phyloP scores from a whole-genome alignment of 2,113 vertebrate species.

The Octodon degus region DNA sequence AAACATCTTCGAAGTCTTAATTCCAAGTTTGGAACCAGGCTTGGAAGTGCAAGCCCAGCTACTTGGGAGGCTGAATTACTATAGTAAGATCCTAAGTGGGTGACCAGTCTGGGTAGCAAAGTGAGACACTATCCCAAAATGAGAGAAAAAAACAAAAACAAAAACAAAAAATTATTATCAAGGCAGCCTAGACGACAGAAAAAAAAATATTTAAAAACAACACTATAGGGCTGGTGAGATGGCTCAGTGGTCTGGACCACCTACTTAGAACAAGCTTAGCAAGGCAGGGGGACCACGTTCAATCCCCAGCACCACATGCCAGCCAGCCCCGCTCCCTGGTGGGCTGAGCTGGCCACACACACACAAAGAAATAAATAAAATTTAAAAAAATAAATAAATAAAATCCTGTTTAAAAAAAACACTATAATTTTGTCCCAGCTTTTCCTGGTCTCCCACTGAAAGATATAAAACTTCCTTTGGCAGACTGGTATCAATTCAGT shows the following conservation, averaged over 20 bases:
- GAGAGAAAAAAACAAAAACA: not conserved
- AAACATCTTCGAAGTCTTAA: conserved; percentile 3
- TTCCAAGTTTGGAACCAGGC: not conserved
- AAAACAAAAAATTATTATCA: not conserved
- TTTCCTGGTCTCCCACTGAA: not conserved
- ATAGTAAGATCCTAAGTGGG: not conserved
- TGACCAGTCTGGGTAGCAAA: not conserved
- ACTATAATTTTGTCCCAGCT: not conserved
- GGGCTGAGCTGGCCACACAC: too few relatives aligned
- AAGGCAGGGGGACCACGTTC: too few relatives aligned
- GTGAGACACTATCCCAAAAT: not conserved
- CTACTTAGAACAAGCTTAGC: too few relatives aligned
- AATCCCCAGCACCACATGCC: too few relatives aligned
- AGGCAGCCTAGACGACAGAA: not conserved
- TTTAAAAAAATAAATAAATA: too few relatives aligned
- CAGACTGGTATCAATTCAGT: not conserved
- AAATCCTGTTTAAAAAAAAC: too few relatives aligned
- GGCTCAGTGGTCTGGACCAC: too few relatives aligned
- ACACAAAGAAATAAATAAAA: too few relatives aligned
- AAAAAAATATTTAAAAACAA: not conserved
- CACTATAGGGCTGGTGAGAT: too few relatives aligned
- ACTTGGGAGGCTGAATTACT: not conserved
- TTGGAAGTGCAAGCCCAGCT: not conserved
- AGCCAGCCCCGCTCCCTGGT: too few relatives aligned
- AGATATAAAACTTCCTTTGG: not conserved